Percentiles rank a stretch among this genome's conserved stretches.
Evolutionary conservation across 2,888 invertebrate genomes (phyloP).

Genomic region (Troides helena): DNA sequence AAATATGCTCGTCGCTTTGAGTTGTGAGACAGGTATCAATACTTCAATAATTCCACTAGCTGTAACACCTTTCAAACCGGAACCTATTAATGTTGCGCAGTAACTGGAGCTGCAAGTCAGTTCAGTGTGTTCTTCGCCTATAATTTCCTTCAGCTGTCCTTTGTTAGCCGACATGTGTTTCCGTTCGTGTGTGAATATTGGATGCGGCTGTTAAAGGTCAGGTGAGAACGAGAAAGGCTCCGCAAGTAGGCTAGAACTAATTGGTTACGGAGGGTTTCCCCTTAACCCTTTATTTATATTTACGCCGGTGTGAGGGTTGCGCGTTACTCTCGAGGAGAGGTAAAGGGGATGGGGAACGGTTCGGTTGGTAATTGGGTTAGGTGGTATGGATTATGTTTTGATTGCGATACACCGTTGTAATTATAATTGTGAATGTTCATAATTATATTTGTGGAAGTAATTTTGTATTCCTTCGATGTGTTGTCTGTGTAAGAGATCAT

Average conservation of each 20-base stretch:
- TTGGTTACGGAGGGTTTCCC: conserved; percentile 15
- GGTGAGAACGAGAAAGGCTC: conserved; percentile 20
- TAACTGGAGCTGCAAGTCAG: no score
- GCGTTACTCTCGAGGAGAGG: background rate
- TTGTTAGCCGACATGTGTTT: conserved; percentile 12
- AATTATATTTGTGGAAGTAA: background rate
- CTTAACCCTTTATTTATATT: conserved; percentile 25
- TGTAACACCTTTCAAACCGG: no score
- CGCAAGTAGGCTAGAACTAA: conserved; percentile 29
- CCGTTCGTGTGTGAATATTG: conserved; percentile 10
- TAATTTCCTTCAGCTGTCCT: background rate
- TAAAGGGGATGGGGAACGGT: conserved; percentile 1
- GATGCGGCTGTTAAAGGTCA: conserved; percentile 25
- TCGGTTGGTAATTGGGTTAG: conserved; percentile 24
- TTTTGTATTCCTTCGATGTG: background rate
- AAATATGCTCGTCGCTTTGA: no score
- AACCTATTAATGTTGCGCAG: no score
- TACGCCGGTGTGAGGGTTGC: conserved; percentile 20
- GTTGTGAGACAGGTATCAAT: no score
- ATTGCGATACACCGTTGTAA: conserved; percentile 3
- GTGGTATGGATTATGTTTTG: conserved; percentile 10
- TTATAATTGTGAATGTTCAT: background rate
- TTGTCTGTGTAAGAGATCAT: no score
- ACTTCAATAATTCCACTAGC: no score
- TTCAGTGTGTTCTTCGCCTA: no score